Evolutionary conservation across 2,113 vertebrate genomes (phyloP).

Genomic region (Cryptomyrus ogoouensis): DNA sequence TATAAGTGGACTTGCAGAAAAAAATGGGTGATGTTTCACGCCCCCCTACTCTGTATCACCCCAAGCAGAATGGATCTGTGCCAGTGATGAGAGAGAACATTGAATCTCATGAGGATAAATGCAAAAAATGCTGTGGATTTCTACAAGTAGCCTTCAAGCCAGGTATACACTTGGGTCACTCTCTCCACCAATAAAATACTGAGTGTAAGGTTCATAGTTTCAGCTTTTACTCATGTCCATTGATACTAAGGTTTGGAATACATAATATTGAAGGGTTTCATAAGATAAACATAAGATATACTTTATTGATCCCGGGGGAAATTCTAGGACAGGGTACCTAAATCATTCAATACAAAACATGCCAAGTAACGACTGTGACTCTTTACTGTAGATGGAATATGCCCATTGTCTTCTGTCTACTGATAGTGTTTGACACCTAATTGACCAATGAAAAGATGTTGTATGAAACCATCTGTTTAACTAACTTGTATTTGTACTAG

Average conservation of each 20-base stretch:
- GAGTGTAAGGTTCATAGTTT: not conserved
- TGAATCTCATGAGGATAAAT: conserved; percentile 51
- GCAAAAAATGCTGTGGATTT: conserved; percentile 28
- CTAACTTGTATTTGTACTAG: not conserved
- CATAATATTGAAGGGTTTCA: not conserved
- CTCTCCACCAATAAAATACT: not conserved
- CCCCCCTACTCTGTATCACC: conserved; percentile 10
- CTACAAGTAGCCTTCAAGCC: conserved; percentile 1
- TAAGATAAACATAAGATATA: not conserved
- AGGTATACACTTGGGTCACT: not conserved
- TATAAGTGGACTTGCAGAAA: conserved; percentile 54
- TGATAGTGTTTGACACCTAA: not conserved
- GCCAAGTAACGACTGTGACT: not conserved
- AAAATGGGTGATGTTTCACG: conserved; percentile 13
- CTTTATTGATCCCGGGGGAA: not conserved
- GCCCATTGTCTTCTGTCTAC: not conserved
- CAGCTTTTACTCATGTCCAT: not conserved
- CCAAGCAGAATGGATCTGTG: conserved; percentile 45
- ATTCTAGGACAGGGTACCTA: not conserved
- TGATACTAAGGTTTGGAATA: not conserved
- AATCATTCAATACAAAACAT: not conserved
- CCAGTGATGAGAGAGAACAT: conserved; percentile 58
- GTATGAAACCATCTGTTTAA: not conserved
- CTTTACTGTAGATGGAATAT: not conserved
- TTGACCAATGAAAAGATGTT: not conserved